A percentile compares a stretch with the other conserved stretches of the same genome.
Evolutionary conservation across 2,888 invertebrate genomes (phyloP).

Genomic region (Eilema sororculum): DNA sequence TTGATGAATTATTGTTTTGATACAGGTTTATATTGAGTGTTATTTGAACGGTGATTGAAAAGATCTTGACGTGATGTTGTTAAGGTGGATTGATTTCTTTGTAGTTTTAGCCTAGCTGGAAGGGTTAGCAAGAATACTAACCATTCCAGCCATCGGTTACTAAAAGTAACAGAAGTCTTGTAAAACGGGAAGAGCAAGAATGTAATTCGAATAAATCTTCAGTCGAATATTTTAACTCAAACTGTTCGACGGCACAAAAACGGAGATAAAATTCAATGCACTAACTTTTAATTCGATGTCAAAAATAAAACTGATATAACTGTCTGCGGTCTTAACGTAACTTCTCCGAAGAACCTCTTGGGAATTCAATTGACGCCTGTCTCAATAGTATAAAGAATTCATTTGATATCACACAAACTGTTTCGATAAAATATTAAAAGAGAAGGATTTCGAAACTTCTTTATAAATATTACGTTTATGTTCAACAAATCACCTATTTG

Average conservation of each 20-base stretch:
- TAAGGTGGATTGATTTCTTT: not conserved
- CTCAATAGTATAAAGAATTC: not conserved
- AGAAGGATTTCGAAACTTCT: not conserved
- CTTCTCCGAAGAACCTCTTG: conserved; percentile 19
- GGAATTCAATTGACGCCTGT: not conserved
- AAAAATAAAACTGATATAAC: conserved; percentile 8
- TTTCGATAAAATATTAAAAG: not conserved
- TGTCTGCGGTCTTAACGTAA: conserved; percentile 9
- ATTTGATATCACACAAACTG: not conserved
- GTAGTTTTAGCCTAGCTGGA: not conserved
- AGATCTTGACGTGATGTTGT: not conserved
- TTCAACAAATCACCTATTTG: not conserved
- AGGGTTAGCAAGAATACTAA: too few relatives aligned
- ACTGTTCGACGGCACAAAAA: not conserved
- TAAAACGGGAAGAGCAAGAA: not conserved
- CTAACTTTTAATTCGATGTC: not conserved
- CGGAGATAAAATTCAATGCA: not conserved
- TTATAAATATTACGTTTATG: not conserved
- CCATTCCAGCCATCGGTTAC: too few relatives aligned
- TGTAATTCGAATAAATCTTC: too few relatives aligned
- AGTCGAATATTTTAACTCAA: too few relatives aligned
- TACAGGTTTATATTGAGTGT: not conserved
- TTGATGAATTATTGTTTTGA: conserved; percentile 1
- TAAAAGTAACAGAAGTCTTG: too few relatives aligned
- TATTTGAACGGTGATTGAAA: not conserved